Percentiles rank a stretch among this genome's conserved stretches.
These are phyloP conservation scores for Caloenas nicobarica DNA, from an alignment of 2,113 vertebrate genomes.

Conservation along the genomic window DNA sequence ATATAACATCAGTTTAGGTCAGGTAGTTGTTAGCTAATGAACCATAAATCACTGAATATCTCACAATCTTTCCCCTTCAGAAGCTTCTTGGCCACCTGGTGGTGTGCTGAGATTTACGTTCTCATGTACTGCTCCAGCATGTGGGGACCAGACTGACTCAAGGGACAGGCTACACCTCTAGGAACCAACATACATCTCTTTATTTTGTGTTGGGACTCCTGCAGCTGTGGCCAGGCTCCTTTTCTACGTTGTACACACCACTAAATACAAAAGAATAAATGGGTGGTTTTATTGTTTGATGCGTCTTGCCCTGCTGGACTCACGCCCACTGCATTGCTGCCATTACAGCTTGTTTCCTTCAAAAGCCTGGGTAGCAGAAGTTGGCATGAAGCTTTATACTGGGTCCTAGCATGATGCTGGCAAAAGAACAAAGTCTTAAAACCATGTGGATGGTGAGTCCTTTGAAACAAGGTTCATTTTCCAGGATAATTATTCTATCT, in stretches of 20 bases:
- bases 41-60: not conserved
- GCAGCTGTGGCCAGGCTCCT: not conserved
- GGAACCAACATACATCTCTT: not conserved
- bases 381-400: not conserved
- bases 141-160: not conserved
- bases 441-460: not conserved
- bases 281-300: not conserved
- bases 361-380: not conserved
- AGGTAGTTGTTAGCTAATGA: not conserved
- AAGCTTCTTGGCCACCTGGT: no score
- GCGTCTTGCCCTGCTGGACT: not conserved
- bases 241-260: rapidly evolving
- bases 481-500: not conserved
- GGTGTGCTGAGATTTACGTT: not conserved
- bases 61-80: not conserved
- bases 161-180: not conserved
- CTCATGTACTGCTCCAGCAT: rapidly evolving
- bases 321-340: rapidly evolving
- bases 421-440: not conserved
- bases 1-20: rapidly evolving
- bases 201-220: not conserved
- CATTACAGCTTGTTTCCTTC: not conserved
- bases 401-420: not conserved
- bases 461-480: not conserved
- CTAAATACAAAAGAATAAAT: not conserved